Evolutionary conservation across 2,113 vertebrate species (phyloP).

Genomic region (sheep (Ovis aries)): ARS-UI_Ramb_v3.0 NC_056061.1:80612001-80612500

Average conservation of each 20-base stretch:
- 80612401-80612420: not conserved
- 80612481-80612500: not conserved
- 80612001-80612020: not conserved
- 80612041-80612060: conserved; percentile 55
- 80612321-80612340: conserved; percentile 68
- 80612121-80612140: conserved; percentile 64
- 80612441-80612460: conserved; percentile 17
- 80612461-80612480: conserved; percentile 8
- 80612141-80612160: conserved; percentile 70
- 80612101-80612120: conserved; percentile 36
- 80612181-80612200: conserved; percentile 68
- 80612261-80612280: conserved; percentile 74
- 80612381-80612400: not conserved
- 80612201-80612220: conserved; percentile 72
- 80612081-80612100: conserved; percentile 53
- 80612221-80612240: conserved; percentile 40
- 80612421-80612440: not conserved
- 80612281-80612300: conserved; percentile 70
- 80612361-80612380: conserved; percentile 26
- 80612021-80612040: conserved; percentile 54
- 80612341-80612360: conserved; percentile 62
- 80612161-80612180: conserved; percentile 53
- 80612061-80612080: conserved; percentile 53
- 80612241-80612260: conserved; percentile 69
- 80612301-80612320: conserved; percentile 72